Conservation (phyloP, 2,888 invertebrate genomes). For the Temnothorax ravouxi region DNA sequence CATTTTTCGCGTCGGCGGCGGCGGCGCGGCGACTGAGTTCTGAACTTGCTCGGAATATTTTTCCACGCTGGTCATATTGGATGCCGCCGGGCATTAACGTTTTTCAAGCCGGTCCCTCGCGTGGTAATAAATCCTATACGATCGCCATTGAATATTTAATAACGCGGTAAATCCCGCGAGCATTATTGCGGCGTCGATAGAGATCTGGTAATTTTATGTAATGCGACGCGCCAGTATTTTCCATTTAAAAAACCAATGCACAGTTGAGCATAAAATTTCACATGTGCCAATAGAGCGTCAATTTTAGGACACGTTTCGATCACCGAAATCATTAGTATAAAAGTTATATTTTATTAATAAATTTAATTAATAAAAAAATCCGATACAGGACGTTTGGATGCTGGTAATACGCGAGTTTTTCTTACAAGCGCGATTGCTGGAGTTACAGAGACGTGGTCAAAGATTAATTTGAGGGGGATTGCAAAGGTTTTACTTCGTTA, state of each 20-base stretch:
- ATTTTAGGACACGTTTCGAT: neutral
- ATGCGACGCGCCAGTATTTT: slow-evolving; percentile 3
- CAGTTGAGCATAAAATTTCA: neutral
- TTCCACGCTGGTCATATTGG: slow-evolving; percentile 24
- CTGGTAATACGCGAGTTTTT: neutral
- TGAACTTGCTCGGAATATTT: slow-evolving; percentile 41
- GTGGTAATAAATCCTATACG: slow-evolving; percentile 35
- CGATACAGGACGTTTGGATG: neutral
- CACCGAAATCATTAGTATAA: neutral
- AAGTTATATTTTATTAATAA: neutral
- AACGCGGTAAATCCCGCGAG: slow-evolving; percentile 20
- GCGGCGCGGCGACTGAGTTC: slow-evolving; percentile 2
- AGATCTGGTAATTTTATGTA: slow-evolving; percentile 27
- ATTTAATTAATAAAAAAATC: neutral
- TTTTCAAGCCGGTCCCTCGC: slow-evolving; percentile 16
- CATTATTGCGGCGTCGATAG: slow-evolving; percentile 23
- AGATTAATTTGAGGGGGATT: neutral
- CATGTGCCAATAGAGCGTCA: neutral
- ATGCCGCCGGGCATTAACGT: slow-evolving; percentile 44
- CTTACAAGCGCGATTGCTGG: neutral
- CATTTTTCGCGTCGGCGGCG: slow-evolving; percentile 28
- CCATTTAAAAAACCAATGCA: slow-evolving; percentile 10
- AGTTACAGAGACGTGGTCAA: neutral
- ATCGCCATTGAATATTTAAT: slow-evolving; percentile 51
- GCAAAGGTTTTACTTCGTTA: neutral